Evolutionary conservation across 2,113 vertebrate genomes (phyloP), one percentile per base, ranked within the genome.

Genomic region (Paratilapia polleni): DNA sequence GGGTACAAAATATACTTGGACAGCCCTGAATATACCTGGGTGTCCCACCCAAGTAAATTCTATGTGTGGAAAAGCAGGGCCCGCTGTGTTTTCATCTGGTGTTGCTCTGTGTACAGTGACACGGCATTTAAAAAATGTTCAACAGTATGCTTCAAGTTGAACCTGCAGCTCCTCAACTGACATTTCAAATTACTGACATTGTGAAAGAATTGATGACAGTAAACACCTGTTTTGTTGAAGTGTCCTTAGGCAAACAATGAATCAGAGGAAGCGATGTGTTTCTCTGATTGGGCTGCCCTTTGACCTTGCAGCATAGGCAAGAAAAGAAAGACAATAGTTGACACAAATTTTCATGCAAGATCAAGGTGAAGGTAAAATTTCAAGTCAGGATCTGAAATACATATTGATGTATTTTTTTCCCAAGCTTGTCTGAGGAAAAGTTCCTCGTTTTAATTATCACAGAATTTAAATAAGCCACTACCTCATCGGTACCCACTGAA

Each of bases 361-460:
- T 80, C 22, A 78, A 49, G 41, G 26, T 31, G 76, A 64, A 70
- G 43, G 43, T 70, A 70, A 31, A 63, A 24, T 54, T 58, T 84
- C 43, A 56, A 78, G n/a, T 47, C 43, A 38, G 80, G 24, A 38
- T 57, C 12, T 78, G 28, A 66, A 57, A 80, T 47, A 24, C 8
- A 49, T 63, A 36, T 59, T 58, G 7, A 62, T 57, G 26, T 3
- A 4, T 8, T n/a, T 52, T 83, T 75, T 80, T 9, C 20, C 24
- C 15, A 66, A 49, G 34, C 10, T 80, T 82, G 70, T 60, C 78
- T 75, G 19, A 64, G 26, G 22, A 68, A 66, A 7, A 64, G 38
- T 83, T 28, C 13, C 14, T 84, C 20, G 31, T 85, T 87, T 78
- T 63, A 81, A 88, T 85, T 90, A 80, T 28, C 34, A 52, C 31